Base-by-base conservation (phyloP, 2,888 invertebrate genomes). In the Orthosia gracilis region DNA sequence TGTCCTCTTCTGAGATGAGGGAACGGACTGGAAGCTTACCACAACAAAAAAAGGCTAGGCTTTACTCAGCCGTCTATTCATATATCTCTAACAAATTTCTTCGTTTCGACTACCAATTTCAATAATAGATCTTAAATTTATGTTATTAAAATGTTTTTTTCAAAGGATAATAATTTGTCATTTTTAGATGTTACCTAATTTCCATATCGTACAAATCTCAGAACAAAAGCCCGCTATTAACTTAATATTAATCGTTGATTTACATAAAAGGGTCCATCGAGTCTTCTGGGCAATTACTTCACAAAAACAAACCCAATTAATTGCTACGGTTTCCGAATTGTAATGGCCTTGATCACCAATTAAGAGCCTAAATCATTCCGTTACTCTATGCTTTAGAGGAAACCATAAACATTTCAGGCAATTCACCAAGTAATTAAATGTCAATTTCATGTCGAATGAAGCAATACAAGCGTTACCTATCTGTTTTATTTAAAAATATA, bases 291-390 rank as follows among this genome's bases (percentile, higher is more conserved):
- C 26, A 58, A 61, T 80, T 65, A 50, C 18, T 69, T 69, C 13
- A 62, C 65, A 81, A 71, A 79, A 70, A 81, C 61, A 76, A 52
- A 75, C 61, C 17, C 54, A 73, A 73, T 57, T 45, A 52, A 69
- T 65, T 40, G 68, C 58, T 31, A 52, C 55, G 52, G 21, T 61
- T 57, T 47, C 12, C 21, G 21, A 58, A 58, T 63, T 23, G 47
- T 61, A 69, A 49, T 50, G 68, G 54, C 54, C 63, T 59, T 62
- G 68, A 54, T 64, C 23, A 13, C 62, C 62, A 68, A 69, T 74
- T 40, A 59, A 18, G 54, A 47, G 50, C 47, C 59, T 15, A 69
- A 69, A 80, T 47, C 61, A 73, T 64, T 18, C 50, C 23, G 75
- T 70, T 65, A 65, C 57, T 59, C 12, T 40, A 57, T 54, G 52